Percentiles rank a stretch among this genome's conserved stretches.
phyloP scores from a whole-genome alignment of 2,113 vertebrate species.

The Cololabis saira region DNA sequence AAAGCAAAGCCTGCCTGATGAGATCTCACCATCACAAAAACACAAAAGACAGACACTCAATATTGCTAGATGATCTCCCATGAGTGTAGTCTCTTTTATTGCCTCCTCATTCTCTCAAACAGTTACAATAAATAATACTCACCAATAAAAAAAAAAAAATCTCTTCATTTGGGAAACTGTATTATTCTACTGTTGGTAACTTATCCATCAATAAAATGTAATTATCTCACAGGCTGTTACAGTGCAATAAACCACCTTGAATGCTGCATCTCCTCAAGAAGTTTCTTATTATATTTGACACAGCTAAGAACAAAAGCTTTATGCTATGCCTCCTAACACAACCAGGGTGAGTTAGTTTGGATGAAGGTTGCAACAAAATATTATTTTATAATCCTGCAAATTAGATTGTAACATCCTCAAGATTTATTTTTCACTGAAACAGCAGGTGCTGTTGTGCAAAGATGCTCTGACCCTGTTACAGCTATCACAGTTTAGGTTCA shows the following conservation, averaged over 20 bases:
- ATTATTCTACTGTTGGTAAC: slow-evolving; percentile 22
- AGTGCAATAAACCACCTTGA: background rate
- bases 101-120: slow-evolving; percentile 46
- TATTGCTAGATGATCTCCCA: slow-evolving; percentile 40
- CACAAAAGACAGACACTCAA: background rate
- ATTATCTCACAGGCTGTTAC: background rate
- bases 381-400: no score
- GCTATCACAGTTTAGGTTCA: no score
- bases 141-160: slow-evolving; percentile 32
- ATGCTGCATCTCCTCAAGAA: background rate
- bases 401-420: no score
- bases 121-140: slow-evolving; percentile 53
- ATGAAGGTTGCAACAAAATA: no score
- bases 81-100: slow-evolving; percentile 50
- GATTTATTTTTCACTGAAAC: no score
- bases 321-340: no score
- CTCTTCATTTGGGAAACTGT: slow-evolving; percentile 21
- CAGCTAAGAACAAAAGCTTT: no score
- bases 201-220: slow-evolving; percentile 32
- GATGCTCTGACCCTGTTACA: no score
- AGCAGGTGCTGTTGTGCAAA: no score
- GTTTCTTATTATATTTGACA: background rate
- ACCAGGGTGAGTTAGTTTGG: no score
- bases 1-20: background rate
- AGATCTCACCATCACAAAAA: slow-evolving; percentile 4